Evolutionary conservation across 2,113 vertebrate genomes (phyloP).

Genomic region (Channa argus): DNA sequence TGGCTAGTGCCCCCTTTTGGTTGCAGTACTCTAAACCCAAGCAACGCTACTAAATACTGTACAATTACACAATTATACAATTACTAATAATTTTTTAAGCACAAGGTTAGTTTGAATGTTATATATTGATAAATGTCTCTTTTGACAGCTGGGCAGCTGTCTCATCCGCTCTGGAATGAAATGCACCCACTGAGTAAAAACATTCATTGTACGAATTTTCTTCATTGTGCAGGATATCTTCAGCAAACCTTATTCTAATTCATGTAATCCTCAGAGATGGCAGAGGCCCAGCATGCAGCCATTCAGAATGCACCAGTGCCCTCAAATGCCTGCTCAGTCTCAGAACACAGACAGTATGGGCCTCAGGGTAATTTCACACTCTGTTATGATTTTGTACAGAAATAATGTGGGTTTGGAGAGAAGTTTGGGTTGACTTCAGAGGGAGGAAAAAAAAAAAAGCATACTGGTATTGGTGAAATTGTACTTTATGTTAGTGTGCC

Average conservation of each 20-base stretch:
- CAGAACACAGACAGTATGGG: slow-evolving; percentile 69
- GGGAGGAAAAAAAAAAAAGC: slow-evolving; percentile 12
- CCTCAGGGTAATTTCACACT: slow-evolving; percentile 78
- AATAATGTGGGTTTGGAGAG: slow-evolving; percentile 57
- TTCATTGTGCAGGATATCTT: slow-evolving; percentile 56
- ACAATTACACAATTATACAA: too few species aligned
- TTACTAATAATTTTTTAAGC: background rate
- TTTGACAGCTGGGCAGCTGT: slow-evolving; percentile 25
- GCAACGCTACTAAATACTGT: too few species aligned
- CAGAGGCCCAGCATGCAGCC: slow-evolving; percentile 60
- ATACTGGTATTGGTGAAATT: slow-evolving; percentile 32
- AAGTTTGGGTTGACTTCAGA: slow-evolving; percentile 59
- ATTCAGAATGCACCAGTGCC: slow-evolving; percentile 68
- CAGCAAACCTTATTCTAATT: slow-evolving; percentile 70
- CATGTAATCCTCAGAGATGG: slow-evolving; percentile 72
- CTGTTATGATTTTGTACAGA: slow-evolving; percentile 74
- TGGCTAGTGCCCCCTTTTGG: too few species aligned
- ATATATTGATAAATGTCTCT: slow-evolving; percentile 8
- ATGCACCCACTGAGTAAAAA: slow-evolving; percentile 55
- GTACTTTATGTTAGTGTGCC: slow-evolving; percentile 13
- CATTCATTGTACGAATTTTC: slow-evolving; percentile 66
- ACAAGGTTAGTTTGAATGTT: slow-evolving; percentile 3
- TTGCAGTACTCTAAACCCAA: too few species aligned
- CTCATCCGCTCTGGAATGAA: slow-evolving; percentile 25
- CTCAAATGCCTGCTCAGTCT: slow-evolving; percentile 67